A percentile compares a stretch with the other conserved stretches of the same genome.
phyloP scores from a whole-genome alignment of 2,113 vertebrate genomes.

The Sylvietta virens region DNA sequence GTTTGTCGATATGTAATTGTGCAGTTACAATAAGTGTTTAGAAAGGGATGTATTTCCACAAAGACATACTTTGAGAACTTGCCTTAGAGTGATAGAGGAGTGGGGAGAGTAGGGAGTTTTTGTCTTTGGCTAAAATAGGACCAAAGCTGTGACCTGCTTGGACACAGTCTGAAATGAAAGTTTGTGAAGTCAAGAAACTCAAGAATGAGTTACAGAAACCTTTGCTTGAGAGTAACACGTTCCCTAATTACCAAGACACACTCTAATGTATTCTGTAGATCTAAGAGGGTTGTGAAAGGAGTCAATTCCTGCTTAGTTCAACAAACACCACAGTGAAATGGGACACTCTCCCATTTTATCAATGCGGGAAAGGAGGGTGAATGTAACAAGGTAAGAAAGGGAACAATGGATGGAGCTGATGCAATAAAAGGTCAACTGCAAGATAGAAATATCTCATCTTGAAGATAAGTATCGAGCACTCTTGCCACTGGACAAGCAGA shows the following conservation, averaged over 20 bases:
- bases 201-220: not conserved
- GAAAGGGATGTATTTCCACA: not conserved
- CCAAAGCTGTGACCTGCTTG: not conserved
- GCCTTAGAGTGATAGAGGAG: not conserved
- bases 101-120: not conserved
- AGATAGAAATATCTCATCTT: not conserved
- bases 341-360: not conserved
- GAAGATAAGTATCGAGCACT: not conserved
- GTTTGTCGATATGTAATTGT: not conserved
- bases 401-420: not conserved
- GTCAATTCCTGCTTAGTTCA: not conserved
- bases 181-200: not conserved
- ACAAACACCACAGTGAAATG: not conserved
- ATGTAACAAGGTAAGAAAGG: not conserved
- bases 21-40: not conserved
- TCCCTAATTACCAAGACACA: not conserved
- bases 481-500: not conserved
- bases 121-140: not conserved
- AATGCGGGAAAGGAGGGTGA: not conserved
- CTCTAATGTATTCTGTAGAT: not conserved
- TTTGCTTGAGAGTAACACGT: not conserved
- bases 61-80: not conserved
- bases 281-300: not conserved
- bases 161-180: not conserved
- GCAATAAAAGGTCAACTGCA: not conserved